A percentile compares a stretch with the other conserved stretches of the same genome.
Conservation (phyloP, 2,113 vertebrate species). For the Verasper variegatus region DNA sequence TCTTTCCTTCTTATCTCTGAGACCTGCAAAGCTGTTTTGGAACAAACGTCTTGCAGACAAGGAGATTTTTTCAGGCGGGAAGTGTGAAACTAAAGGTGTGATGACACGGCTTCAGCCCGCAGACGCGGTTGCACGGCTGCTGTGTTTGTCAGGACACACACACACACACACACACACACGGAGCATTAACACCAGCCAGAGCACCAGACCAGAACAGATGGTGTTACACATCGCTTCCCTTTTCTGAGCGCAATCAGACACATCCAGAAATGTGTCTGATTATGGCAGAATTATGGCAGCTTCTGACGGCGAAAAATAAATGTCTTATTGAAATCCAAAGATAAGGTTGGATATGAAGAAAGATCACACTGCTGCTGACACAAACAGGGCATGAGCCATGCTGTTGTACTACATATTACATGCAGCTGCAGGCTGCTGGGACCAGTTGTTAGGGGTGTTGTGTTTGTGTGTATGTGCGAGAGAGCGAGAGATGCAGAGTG, state of each 20-base stretch:
- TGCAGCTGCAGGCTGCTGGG: constrained; percentile 43
- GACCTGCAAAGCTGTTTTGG: constrained; percentile 22
- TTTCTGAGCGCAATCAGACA: constrained; percentile 42
- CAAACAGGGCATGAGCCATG: constrained; percentile 1
- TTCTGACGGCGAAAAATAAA: constrained; percentile 8
- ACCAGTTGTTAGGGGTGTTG: constrained; percentile 31
- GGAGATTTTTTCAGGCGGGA: constrained; percentile 34
- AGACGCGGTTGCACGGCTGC: constrained; percentile 29
- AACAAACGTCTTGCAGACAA: constrained; percentile 33
- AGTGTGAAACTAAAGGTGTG: constrained; percentile 53
- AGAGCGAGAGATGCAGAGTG: constrained; percentile 8
- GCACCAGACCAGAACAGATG: constrained; percentile 49
- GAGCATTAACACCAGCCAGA: constrained; percentile 41
- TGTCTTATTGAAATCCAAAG: constrained; percentile 5
- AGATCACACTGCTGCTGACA: not conserved
- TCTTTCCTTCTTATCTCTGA: not conserved
- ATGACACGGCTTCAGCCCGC: constrained; percentile 25
- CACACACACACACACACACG: constrained; percentile 3
- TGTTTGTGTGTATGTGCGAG: constrained; percentile 1
- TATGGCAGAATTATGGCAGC: constrained; percentile 24
- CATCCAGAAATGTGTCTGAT: constrained; percentile 20
- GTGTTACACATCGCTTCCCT: constrained; percentile 49
- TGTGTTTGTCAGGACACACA: constrained; percentile 34
- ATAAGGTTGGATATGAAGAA: not conserved
- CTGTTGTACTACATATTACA: constrained; percentile 39